Evolutionary conservation across 2,797 vertebrate genomes (phyloP).

Genomic region (Pangasius larnaudii): DNA sequence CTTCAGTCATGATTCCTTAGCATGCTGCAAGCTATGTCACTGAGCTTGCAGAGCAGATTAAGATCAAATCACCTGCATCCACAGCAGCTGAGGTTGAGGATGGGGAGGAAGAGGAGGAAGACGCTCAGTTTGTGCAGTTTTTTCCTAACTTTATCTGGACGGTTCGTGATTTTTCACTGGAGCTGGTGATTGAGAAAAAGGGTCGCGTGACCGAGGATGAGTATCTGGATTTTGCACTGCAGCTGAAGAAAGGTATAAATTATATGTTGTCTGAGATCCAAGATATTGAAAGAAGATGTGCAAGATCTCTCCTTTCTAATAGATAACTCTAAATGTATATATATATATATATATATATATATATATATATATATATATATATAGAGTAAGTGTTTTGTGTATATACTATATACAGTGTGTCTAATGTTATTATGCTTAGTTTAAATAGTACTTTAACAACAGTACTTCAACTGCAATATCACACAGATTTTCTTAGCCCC

Average conservation of each 20-base stretch:
- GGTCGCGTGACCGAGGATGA: constrained; percentile 44
- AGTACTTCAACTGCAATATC: background rate
- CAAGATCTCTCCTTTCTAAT: too few species aligned
- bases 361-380: too few species aligned
- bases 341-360: too few species aligned
- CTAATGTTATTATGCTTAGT: too few species aligned
- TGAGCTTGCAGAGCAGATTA: constrained; percentile 64
- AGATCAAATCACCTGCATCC: constrained; percentile 52
- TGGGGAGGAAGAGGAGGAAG: constrained; percentile 49
- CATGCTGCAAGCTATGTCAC: constrained; percentile 53
- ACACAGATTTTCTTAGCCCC: background rate
- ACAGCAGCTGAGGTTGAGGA: constrained; percentile 22
- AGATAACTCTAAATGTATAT: too few species aligned
- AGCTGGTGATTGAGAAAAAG: constrained; percentile 50
- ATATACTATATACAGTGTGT: too few species aligned
- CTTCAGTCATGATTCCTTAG: constrained; percentile 47
- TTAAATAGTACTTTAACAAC: too few species aligned
- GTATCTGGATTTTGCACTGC: constrained; percentile 62
- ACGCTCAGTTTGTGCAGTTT: constrained; percentile 58
- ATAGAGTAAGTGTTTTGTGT: too few species aligned
- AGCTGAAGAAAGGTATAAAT: constrained; percentile 60
- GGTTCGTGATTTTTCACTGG: constrained; percentile 61
- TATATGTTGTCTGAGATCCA: background rate
- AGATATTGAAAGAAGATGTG: too few species aligned
- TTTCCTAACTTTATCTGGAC: constrained; percentile 66